Evolutionary conservation across 2,888 invertebrate genomes (phyloP).

Genomic region (Drosophila picticornis): DNA sequence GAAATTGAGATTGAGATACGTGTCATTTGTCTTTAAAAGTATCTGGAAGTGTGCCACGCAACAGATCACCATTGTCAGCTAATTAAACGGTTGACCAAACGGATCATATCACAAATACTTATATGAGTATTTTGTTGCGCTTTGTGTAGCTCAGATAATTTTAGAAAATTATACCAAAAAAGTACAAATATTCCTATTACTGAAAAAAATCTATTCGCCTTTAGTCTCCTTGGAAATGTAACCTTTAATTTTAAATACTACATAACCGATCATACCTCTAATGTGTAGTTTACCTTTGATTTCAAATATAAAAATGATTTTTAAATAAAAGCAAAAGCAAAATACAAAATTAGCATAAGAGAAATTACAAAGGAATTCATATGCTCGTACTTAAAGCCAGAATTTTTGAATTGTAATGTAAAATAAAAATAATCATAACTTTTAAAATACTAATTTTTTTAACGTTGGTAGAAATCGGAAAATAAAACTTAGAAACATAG

Average conservation of each 20-base stretch:
- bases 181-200: no score
- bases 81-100: conserved; percentile 75
- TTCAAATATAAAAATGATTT: neutral
- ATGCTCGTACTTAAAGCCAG: neutral
- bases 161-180: neutral
- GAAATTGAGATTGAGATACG: conserved; percentile 42
- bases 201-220: neutral
- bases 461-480: no score
- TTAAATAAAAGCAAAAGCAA: neutral
- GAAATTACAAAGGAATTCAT: neutral
- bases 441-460: no score
- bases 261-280: neutral
- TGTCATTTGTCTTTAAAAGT: conserved; percentile 51
- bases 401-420: neutral
- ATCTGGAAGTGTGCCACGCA: conserved; percentile 26
- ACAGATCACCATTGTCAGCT: conserved; percentile 53
- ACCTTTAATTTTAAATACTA: neutral
- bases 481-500: no score
- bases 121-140: conserved; percentile 5
- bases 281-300: neutral
- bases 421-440: neutral
- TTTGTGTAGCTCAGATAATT: conserved; percentile 9
- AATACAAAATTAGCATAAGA: neutral
- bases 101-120: conserved; percentile 27
- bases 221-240: neutral